Conservation (phyloP, 2,113 vertebrate species). For the Hippocampus zosterae region DNA sequence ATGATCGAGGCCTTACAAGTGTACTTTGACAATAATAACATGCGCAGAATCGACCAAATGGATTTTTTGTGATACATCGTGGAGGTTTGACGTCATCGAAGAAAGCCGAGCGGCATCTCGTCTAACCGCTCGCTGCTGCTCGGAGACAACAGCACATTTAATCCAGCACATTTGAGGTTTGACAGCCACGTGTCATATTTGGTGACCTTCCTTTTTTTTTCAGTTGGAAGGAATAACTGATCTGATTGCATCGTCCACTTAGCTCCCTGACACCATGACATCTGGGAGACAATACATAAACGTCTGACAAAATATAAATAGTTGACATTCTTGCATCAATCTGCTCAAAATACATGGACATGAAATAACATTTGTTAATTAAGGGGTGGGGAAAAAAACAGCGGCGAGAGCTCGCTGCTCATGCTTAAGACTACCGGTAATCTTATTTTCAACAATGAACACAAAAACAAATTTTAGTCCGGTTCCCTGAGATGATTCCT, state of each 20-base stretch:
- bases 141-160: neutral
- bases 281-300: slow-evolving; percentile 18
- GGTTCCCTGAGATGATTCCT: slow-evolving; percentile 43
- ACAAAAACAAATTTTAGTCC: neutral
- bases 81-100: neutral
- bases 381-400: neutral
- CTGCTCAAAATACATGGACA: slow-evolving; percentile 19
- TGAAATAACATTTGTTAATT: neutral
- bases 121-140: neutral
- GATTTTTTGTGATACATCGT: neutral
- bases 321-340: slow-evolving; percentile 37
- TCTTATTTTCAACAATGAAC: slow-evolving; percentile 17
- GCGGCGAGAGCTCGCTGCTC: neutral
- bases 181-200: slow-evolving; percentile 13
- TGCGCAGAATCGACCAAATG: slow-evolving; percentile 6
- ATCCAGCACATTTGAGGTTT: neutral
- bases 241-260: neutral
- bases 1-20: neutral
- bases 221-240: slow-evolving; percentile 10
- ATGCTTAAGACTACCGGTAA: neutral
- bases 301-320: slow-evolving; percentile 45
- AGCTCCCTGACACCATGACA: slow-evolving; percentile 17
- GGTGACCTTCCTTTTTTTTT: slow-evolving; percentile 17
- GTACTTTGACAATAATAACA: neutral
- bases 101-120: neutral